phyloP scores from a whole-genome alignment of 2,797 vertebrate species.

The Lates japonicus region DNA sequence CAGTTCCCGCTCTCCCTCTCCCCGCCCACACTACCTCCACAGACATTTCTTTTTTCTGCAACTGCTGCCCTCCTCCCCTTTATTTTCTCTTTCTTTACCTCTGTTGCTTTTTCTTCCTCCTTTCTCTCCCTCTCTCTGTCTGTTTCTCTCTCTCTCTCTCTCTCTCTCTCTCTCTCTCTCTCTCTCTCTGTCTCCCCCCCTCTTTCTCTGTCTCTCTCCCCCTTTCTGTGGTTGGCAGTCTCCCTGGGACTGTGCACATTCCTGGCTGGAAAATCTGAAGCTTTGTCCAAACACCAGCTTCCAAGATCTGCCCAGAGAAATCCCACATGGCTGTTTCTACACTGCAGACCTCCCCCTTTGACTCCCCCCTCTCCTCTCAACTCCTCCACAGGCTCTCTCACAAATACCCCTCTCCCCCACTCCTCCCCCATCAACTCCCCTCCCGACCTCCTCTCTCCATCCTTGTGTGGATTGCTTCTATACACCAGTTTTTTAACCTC shows the following conservation, averaged over 20 bases:
- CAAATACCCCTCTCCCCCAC: slow-evolving; percentile 15
- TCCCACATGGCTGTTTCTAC: slow-evolving; percentile 86
- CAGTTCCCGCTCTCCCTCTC: slow-evolving; percentile 62
- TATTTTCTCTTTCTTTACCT: slow-evolving; percentile 63
- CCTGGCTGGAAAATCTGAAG: slow-evolving; percentile 89
- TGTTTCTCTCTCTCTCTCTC: slow-evolving; percentile 38
- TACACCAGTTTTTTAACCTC: slow-evolving; percentile 4
- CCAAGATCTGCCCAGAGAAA: slow-evolving; percentile 88
- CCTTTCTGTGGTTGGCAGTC: slow-evolving; percentile 86
- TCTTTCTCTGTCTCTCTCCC: slow-evolving; percentile 43
- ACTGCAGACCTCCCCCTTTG: slow-evolving; percentile 72
- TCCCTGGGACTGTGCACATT: slow-evolving; percentile 89
- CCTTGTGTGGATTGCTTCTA: slow-evolving; percentile 42
- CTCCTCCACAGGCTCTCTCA: slow-evolving; percentile 61
- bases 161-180: slow-evolving; percentile 21
- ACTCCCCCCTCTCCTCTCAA: slow-evolving; percentile 42
- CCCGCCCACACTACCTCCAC: slow-evolving; percentile 67
- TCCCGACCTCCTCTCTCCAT: slow-evolving; percentile 49
- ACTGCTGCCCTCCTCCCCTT: slow-evolving; percentile 16
- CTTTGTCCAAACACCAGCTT: slow-evolving; percentile 90
- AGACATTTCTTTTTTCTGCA: slow-evolving; percentile 64
- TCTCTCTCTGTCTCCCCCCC: too few species aligned
- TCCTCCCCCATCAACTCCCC: slow-evolving; percentile 54
- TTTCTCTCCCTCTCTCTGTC: slow-evolving; percentile 33
- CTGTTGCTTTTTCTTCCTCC: slow-evolving; percentile 46